These are phyloP conservation scores for Hippopotamus amphibius DNA, from an alignment of 2,113 vertebrate species.

Conservation along the genomic window DNA sequence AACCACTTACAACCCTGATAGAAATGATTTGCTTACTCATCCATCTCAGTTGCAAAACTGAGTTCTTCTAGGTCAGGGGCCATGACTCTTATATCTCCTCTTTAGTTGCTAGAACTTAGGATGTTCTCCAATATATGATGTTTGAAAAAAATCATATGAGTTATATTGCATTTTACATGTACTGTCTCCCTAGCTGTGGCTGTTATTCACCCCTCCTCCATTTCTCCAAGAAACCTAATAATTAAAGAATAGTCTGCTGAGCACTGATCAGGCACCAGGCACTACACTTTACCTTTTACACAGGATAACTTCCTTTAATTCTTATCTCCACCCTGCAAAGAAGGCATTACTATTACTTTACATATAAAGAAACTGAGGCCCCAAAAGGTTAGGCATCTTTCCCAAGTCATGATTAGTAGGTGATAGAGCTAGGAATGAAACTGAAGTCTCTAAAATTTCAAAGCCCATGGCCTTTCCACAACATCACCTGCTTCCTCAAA, in stretches of 20 bases:
- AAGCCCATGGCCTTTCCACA: background rate
- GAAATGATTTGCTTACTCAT: constrained; percentile 58
- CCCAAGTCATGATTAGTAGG: background rate
- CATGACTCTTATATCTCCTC: background rate
- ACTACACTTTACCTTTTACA: background rate
- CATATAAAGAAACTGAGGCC: constrained; percentile 11
- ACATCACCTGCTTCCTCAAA: background rate
- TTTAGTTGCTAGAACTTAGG: background rate
- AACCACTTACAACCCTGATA: background rate
- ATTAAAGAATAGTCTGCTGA: background rate
- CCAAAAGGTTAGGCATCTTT: background rate
- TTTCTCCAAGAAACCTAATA: background rate
- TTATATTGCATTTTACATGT: background rate
- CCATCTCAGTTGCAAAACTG: constrained; percentile 52
- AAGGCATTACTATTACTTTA: background rate
- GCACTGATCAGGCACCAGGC: background rate
- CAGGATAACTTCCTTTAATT: background rate
- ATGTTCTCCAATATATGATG: background rate
- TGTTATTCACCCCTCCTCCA: background rate
- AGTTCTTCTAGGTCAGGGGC: constrained; percentile 29
- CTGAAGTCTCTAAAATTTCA: background rate
- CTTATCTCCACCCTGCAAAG: background rate
- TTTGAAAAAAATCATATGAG: constrained; percentile 11
- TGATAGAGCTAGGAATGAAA: background rate
- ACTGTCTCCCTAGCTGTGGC: background rate